A percentile compares a stretch with the other conserved stretches of the same genome.
Conservation (phyloP, 2,888 invertebrate genomes). For the Cheilosia soror region DNA sequence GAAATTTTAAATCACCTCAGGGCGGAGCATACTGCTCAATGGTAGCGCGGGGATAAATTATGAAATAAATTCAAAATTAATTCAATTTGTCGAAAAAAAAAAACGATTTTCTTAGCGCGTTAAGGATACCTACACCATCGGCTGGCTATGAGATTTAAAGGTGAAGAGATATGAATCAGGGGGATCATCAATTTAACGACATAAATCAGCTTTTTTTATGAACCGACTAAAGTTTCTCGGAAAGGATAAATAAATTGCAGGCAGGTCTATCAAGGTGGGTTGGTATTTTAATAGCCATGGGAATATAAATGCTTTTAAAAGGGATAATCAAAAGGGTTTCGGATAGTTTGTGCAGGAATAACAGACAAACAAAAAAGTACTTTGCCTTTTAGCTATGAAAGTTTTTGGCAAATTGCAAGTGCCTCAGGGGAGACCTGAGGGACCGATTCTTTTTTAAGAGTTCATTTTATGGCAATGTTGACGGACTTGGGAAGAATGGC, state of each 20-base stretch:
- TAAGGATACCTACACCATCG: not conserved
- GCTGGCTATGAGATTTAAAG: not conserved
- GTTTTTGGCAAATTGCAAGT: conserved; percentile 59
- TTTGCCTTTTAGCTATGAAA: conserved; percentile 41
- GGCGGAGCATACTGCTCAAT: conserved; percentile 24
- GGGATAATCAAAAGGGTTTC: conserved; percentile 45
- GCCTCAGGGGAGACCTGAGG: conserved; percentile 38
- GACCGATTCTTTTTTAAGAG: conserved; percentile 31
- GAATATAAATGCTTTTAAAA: conserved; percentile 23
- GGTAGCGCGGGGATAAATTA: conserved; percentile 55
- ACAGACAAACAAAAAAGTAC: not conserved
- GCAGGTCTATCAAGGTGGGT: conserved; percentile 34
- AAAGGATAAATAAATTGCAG: conserved; percentile 28
- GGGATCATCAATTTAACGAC: conserved; percentile 57
- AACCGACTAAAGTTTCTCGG: conserved; percentile 3
- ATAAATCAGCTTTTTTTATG: conserved; percentile 55
- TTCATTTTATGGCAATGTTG: conserved; percentile 10
- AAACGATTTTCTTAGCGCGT: conserved; percentile 27
- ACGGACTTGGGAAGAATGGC: not conserved
- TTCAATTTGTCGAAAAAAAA: conserved; percentile 63
- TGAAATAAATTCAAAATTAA: conserved; percentile 68
- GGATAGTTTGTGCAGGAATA: conserved; percentile 5
- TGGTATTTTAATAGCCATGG: conserved; percentile 58
- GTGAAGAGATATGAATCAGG: conserved; percentile 47
- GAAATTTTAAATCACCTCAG: conserved; percentile 58